Base-by-base conservation (phyloP, 2,113 vertebrate species). In the Eclectus roratus region DNA sequence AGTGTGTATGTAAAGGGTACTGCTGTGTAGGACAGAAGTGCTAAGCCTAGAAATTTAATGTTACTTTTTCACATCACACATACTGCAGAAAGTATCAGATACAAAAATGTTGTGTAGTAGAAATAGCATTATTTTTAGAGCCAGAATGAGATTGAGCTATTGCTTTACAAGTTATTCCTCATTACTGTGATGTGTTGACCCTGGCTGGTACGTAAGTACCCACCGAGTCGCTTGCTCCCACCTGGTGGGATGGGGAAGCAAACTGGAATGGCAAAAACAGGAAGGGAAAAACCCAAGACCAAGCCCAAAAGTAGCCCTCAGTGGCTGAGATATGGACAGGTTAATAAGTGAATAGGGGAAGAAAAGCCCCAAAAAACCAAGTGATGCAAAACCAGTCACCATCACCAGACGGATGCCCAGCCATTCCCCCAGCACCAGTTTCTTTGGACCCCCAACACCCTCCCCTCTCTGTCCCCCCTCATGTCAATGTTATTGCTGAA, bases 221-320 rank as follows among this genome's bases (percentile, higher is more conserved):
- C 8, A 46, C n/a, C 9, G 10, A 35, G 74, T 39, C 0, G 0
- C 28, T 71, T 37, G 1, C 29, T 80, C 11, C 39, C 1, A 3
- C 11, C 23, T 16, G 41, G 50, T 2, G 2, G 16, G 29, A 19
- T 58, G 33, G 29, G 7, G 37, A n/a, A 50, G 18, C 7, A 29
- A 41, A 58, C 8, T 50, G 14, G 20, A 85, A 69, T 29, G 16
- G 14, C 28, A 80, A 52, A 63, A 85, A 24, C 14, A 44, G 37
- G 11, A 23, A n/a, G 55, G 55, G 33, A 11, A 8, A 46, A 35
- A 50, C 1, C 5, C 9, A 28, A 66, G 28, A 25, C 7, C 44
- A 29, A 50, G 14, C 7, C 10, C 24, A 12, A 68, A 47, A 74
- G 31, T 56, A 65, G 27, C 37, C 15, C 31, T 74, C 9, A 24